A percentile compares a stretch with the other conserved stretches of the same genome.
Conservation (phyloP, 2,797 vertebrate species). For the Peromyscus eremicus region DNA sequence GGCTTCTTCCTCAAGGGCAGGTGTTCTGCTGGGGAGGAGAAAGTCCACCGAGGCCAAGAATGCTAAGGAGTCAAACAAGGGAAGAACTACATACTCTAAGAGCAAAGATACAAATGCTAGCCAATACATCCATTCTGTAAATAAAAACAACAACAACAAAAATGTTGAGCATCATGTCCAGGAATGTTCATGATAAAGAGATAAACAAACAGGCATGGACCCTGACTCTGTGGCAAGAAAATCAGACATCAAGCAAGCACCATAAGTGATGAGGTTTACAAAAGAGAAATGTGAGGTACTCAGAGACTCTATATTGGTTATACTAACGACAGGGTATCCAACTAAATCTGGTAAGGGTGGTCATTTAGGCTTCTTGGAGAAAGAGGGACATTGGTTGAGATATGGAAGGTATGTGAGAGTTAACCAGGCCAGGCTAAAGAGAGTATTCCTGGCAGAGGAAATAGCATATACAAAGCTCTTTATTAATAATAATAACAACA, state of each 20-base stretch:
- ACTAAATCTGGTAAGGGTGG: background rate
- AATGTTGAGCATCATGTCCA: background rate
- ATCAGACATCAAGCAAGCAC: background rate
- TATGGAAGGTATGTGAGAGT: background rate
- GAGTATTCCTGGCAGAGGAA: background rate
- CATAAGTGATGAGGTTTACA: conserved; percentile 9
- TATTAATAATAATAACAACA: background rate
- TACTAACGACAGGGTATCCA: background rate
- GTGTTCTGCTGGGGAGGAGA: conserved; percentile 39
- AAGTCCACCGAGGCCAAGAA: conserved; percentile 58
- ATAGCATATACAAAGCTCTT: background rate
- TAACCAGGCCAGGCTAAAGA: background rate
- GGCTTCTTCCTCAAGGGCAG: conserved; percentile 12
- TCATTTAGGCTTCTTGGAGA: background rate
- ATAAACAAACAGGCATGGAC: background rate
- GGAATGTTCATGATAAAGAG: background rate
- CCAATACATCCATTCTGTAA: background rate
- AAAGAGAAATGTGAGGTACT: background rate
- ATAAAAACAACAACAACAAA: background rate
- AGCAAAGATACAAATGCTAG: background rate
- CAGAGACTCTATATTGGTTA: background rate
- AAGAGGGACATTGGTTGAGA: background rate
- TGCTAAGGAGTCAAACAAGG: background rate
- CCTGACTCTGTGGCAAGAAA: background rate
- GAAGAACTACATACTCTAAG: conserved; percentile 26